A percentile compares a stretch with the other conserved stretches of the same genome.
These are phyloP conservation scores for Hydrotaea diabolus DNA, from an alignment of 2,888 invertebrate genomes.

Conservation along the genomic window DNA sequence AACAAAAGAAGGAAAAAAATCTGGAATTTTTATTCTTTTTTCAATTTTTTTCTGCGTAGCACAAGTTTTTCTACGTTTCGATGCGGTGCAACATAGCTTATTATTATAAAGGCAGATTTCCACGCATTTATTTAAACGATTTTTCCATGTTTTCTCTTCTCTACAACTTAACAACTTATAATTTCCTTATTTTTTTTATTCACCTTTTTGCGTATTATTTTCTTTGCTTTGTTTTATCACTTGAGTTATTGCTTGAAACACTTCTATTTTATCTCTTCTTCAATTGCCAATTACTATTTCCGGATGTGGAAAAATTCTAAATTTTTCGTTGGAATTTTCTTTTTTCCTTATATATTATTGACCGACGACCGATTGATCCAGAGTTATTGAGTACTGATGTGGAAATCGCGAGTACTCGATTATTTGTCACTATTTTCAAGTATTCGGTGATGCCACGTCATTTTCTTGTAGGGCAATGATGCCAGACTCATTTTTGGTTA, in stretches of 20 bases:
- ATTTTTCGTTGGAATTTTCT: conserved; percentile 33
- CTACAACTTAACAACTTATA: conserved; percentile 23
- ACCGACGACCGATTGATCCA: conserved; percentile 15
- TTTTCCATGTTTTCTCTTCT: conserved; percentile 46
- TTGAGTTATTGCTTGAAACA: conserved; percentile 56
- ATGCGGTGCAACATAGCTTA: not conserved
- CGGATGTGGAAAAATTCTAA: not conserved
- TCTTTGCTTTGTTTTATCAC: conserved; percentile 51
- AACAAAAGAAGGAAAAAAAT: conserved; percentile 50
- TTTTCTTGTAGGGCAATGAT: too few relatives aligned
- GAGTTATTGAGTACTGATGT: conserved; percentile 27
- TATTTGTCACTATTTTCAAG: too few relatives aligned
- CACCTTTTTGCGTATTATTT: conserved; percentile 64
- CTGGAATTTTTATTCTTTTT: conserved; percentile 44
- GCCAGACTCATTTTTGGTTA: too few relatives aligned
- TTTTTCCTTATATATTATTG: conserved; percentile 47
- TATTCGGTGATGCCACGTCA: too few relatives aligned
- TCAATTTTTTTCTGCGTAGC: conserved; percentile 36
- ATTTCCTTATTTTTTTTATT: conserved; percentile 42
- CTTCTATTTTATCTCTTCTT: conserved; percentile 37
- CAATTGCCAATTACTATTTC: conserved; percentile 35
- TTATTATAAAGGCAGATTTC: conserved; percentile 40
- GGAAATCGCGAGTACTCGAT: too few relatives aligned
- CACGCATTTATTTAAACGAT: conserved; percentile 28
- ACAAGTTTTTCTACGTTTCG: conserved; percentile 18